Base-by-base conservation (phyloP, 92 coral and sea anemone species). In the Palythoa caribaeorum region DNA sequence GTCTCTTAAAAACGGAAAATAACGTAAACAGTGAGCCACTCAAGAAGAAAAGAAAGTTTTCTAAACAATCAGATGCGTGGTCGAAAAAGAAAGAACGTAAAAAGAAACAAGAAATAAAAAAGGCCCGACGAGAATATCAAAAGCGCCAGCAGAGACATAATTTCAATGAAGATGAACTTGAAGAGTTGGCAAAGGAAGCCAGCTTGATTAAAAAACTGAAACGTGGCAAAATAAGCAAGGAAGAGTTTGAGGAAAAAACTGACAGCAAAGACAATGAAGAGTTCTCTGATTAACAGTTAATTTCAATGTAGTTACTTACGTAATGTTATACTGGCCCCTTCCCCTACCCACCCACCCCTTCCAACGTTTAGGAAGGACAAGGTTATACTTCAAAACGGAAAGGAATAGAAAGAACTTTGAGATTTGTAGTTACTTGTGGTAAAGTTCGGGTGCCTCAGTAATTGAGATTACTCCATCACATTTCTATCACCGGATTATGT, bases 111-210 rank as follows among this genome's bases (percentile, higher is more conserved):
- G 98, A 96, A n/a, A 90, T 91, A 55, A 75, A 93, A 53, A 95
- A 92, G 72, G 96, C 98, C 1, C 89, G 95, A 13, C 83, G 92
- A 38, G 95, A 94, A 73, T 90, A 89, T 59, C 51, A 87, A 21
- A 90, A 76, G 71, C 88, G 92, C 37, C 86, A 92, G 76, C 98
- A 93, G 6, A 87, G 80, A 57, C 94, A 94, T 36, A 62, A 50
- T n/a, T 87, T 91, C 76, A 91, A 96, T 66, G 93, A 91, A 54
- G 84, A 92, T 6, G 99, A 96, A 87, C 94, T 96, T 1, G 94
- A 95, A 40, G 98, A 96, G 36, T 93, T 96, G 40, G 96, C 95
- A 28, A 87, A 85, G 51, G 99, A 96, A 5, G 98, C 97, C 28
- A 79, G 86, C 55, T 77, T 96, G 77, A 94, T 96, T 13, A 96